These are phyloP conservation scores for Promerops cafer DNA, from an alignment of 2,113 vertebrate genomes.

Conservation along the genomic window DNA sequence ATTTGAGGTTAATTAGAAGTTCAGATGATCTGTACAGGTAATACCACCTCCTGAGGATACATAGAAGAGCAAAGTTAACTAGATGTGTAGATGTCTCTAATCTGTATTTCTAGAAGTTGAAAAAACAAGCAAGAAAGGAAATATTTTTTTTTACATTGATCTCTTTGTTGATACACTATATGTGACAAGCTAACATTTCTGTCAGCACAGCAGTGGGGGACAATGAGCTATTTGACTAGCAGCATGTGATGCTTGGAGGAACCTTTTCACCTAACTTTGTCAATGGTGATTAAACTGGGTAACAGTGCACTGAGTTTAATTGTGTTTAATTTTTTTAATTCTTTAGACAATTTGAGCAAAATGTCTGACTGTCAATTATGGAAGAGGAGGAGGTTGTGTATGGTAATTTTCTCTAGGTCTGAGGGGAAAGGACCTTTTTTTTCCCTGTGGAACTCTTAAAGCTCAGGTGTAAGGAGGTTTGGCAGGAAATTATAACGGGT, in stretches of 20 bases:
- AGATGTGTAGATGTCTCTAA: background rate
- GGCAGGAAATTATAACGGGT: background rate
- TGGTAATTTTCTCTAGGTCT: background rate
- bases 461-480: background rate
- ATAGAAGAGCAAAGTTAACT: background rate
- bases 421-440: background rate
- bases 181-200: background rate
- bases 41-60: background rate
- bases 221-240: background rate
- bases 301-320: background rate
- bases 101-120: background rate
- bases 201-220: background rate
- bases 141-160: background rate
- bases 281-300: background rate
- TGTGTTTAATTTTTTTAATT: background rate
- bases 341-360: background rate
- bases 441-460: background rate
- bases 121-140: background rate
- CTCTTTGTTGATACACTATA: background rate
- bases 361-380: background rate
- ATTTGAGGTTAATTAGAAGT: background rate
- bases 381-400: background rate
- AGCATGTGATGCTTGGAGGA: background rate
- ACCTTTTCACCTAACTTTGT: background rate
- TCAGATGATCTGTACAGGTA: background rate